phyloP scores from a whole-genome alignment of 2,113 vertebrate genomes.

The Ictalurus punctatus region DNA sequence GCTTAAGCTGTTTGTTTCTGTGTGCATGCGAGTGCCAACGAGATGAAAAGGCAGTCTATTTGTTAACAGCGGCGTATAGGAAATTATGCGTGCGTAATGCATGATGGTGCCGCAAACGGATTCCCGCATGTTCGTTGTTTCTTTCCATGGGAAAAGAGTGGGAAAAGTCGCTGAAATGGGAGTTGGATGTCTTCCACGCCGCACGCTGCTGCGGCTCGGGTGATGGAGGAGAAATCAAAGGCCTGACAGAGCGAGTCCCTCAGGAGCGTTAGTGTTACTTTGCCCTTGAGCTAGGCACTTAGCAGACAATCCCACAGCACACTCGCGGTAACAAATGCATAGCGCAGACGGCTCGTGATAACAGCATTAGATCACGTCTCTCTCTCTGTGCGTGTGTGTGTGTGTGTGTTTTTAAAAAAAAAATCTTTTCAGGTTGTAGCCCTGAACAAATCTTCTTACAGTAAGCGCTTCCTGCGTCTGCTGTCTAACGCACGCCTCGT shows the following conservation, averaged over 20 bases:
- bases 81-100: constrained; percentile 11
- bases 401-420: no score
- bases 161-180: background rate
- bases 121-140: background rate
- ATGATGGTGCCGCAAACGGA: constrained; percentile 4
- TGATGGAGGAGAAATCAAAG: constrained; percentile 50
- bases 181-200: background rate
- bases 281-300: constrained; percentile 43
- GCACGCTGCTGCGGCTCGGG: background rate
- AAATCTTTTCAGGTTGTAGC: constrained; percentile 11
- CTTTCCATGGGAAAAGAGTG: background rate
- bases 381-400: background rate
- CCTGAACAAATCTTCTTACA: constrained; percentile 15
- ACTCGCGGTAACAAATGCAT: constrained; percentile 16
- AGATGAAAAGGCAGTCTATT: constrained; percentile 40
- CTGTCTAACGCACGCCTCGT: background rate
- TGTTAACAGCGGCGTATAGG: constrained; percentile 24
- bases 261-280: constrained; percentile 39
- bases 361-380: background rate
- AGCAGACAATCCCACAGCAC: constrained; percentile 26
- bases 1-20: constrained; percentile 42
- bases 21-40: background rate
- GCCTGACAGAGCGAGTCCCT: constrained; percentile 34
- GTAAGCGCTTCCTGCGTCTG: constrained; percentile 7
- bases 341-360: constrained; percentile 18